Evolutionary conservation across 1,140 invertebrate species (phyloP), one percentile per base, ranked within the genome.

Genomic region (Drosophila kurseongensis): DNA sequence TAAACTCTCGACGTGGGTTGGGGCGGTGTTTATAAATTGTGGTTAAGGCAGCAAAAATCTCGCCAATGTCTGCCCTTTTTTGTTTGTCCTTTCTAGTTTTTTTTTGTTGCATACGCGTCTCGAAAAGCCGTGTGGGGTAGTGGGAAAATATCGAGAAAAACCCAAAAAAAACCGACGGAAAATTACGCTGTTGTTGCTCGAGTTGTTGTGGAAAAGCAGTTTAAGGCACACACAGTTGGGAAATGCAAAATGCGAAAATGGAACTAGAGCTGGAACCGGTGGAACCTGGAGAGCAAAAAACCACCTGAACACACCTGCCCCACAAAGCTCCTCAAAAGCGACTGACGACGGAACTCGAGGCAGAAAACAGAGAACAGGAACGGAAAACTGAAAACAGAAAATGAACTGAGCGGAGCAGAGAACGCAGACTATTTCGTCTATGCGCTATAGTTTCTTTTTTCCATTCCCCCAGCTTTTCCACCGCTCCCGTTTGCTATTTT

Each of bases 321-420:
- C 77, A 90, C 86, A 80, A 91, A 91, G 88, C 91, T 89, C 86
- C 91, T 82, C 88, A 82, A 81, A 85, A 82, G 90, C 90, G 83
- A 91, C 90, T 91, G 90, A 91, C 90, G 81, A 74, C 62, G 83
- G 61, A 66, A 67, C 57, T 59, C 57, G 44, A 48, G 63, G 48
- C 75, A 54, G 41, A 63, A 68, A 67, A 75, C n/a, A 51, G 55
- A 65, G 76, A 50, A 29, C 71, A 60, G 36, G 74, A 45, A 50
- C 75, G 50, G 41, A 65, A 73, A 72, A 82, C 14, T 66, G 57
- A 66, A 80, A 52, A 40, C 66, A 48, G 38, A 69, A 52, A 40
- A 56, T 50, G 7, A 58, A 50, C 42, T 69, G 52, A 71, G 52
- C 44, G 52, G 60, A 35, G 35, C 68, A 38, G 27, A 73, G 50